phyloP scores from a whole-genome alignment of 35 echinoderm and acorn worm species.

The Chiridota heheva region DNA sequence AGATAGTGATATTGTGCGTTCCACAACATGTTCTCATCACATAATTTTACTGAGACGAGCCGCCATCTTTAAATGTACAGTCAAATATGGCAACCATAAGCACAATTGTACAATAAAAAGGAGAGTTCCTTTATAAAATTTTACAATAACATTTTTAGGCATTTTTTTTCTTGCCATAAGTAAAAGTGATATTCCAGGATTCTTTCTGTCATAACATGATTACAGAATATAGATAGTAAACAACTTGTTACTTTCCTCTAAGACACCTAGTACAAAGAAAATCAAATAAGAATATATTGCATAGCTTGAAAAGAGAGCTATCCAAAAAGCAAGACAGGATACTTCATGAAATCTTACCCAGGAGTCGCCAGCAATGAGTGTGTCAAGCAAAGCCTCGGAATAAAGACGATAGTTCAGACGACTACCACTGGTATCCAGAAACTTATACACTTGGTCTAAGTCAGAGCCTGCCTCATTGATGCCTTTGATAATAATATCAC shows the following conservation, averaged over 20 bases:
- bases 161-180: no score
- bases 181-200: no score
- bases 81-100: no score
- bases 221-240: background rate
- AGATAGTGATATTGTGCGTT: no score
- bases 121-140: no score
- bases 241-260: background rate
- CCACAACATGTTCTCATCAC: no score
- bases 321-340: background rate
- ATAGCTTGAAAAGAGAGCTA: background rate
- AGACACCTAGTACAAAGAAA: background rate
- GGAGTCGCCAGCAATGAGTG: conserved; percentile 93
- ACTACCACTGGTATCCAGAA: conserved; percentile 70
- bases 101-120: no score
- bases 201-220: background rate
- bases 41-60: no score
- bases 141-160: no score
- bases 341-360: conserved; percentile 55
- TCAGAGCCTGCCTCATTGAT: conserved; percentile 78
- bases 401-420: conserved; percentile 90
- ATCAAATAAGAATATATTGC: background rate
- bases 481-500: conserved; percentile 89
- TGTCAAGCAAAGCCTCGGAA: conserved; percentile 88
- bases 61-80: no score
- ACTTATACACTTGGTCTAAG: conserved; percentile 90